A percentile compares a stretch with the other conserved stretches of the same genome.
phyloP scores from a whole-genome alignment of 2,888 invertebrate species.

The Melieria crassipennis region DNA sequence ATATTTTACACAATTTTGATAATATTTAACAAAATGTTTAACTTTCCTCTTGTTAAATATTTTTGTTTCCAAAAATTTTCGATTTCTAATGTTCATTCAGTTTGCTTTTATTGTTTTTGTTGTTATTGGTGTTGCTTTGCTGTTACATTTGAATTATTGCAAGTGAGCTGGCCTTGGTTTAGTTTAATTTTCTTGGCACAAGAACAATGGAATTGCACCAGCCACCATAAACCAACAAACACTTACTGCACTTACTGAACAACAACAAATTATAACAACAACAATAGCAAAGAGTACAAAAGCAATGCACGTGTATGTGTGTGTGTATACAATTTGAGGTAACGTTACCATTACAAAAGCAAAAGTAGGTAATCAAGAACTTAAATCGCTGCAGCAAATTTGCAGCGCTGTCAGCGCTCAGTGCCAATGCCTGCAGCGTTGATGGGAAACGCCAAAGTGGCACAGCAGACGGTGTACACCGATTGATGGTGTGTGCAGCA shows the following conservation, averaged over 20 bases:
- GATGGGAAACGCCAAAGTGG: no score
- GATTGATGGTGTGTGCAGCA: no score
- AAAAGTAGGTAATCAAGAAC: slow-evolving; percentile 33
- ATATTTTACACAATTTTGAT: no score
- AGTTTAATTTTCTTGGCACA: slow-evolving; percentile 29
- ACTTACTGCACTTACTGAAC: background rate
- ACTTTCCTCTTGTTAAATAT: background rate
- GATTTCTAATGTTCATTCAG: slow-evolving; percentile 13
- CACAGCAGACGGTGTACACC: no score
- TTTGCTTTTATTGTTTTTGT: slow-evolving; percentile 24
- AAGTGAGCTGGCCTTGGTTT: slow-evolving; percentile 42
- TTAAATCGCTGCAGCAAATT: slow-evolving; percentile 18
- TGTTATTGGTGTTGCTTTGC: background rate
- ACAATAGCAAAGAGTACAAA: slow-evolving; percentile 2
- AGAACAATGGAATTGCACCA: no score
- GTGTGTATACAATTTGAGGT: background rate
- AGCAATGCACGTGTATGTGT: background rate
- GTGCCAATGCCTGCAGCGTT: no score
- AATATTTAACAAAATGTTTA: background rate
- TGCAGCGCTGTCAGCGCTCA: background rate
- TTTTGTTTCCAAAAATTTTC: background rate
- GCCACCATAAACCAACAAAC: no score
- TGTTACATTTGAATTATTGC: slow-evolving; percentile 40
- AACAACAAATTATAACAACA: slow-evolving; percentile 10
- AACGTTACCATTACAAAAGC: background rate